A percentile compares a stretch with the other conserved stretches of the same genome.
These are phyloP conservation scores for Epirrhoe tristata DNA, from an alignment of 2,888 invertebrate genomes.

Conservation along the genomic window DNA sequence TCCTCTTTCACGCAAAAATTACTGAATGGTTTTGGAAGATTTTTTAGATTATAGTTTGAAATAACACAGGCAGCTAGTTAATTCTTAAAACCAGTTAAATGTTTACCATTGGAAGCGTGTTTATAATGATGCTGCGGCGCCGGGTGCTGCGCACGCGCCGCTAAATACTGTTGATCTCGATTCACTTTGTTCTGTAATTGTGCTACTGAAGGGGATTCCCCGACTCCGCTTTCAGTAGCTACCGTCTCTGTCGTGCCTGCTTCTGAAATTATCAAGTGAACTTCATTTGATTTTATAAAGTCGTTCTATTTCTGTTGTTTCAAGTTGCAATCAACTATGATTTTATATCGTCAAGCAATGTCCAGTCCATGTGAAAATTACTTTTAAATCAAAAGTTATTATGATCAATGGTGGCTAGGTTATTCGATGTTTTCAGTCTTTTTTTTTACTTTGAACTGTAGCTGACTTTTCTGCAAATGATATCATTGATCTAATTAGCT, in stretches of 20 bases:
- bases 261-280: constrained; percentile 56
- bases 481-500: too few species aligned
- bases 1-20: too few species aligned
- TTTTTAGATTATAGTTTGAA: too few species aligned
- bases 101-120: constrained; percentile 76
- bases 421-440: too few species aligned
- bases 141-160: constrained; percentile 87
- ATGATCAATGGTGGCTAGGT: too few species aligned
- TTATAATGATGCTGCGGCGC: constrained; percentile 84
- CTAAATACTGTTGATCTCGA: constrained; percentile 90
- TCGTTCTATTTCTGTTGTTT: constrained; percentile 12
- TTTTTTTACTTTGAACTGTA: too few species aligned
- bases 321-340: neutral
- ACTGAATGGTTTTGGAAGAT: too few species aligned
- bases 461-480: too few species aligned
- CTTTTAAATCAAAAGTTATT: too few species aligned
- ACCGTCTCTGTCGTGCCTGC: constrained; percentile 73
- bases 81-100: neutral
- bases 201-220: constrained; percentile 91
- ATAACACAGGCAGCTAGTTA: too few species aligned
- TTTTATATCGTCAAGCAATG: neutral
- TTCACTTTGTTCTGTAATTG: constrained; percentile 93
- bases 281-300: constrained; percentile 32
- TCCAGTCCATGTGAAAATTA: too few species aligned
- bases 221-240: constrained; percentile 81